Evolutionary conservation across 2,888 invertebrate species (phyloP), one percentile per base, ranked within the genome.

Genomic region (Drosophila setosimentum): DNA sequence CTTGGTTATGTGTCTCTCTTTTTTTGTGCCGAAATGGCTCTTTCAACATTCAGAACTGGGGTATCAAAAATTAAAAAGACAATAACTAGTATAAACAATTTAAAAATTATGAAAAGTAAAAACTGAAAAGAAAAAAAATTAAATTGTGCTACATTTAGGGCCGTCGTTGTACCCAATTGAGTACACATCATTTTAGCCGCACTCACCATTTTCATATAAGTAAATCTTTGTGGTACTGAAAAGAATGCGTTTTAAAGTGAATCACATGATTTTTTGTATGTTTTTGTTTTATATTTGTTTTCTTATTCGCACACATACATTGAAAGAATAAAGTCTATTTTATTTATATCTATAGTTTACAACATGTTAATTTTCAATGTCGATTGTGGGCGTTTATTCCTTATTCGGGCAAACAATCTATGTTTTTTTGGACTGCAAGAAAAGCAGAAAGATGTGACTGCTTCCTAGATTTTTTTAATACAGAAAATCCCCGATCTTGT

Each of bases 321-420:
- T 13, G 13, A 3, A 3, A 21, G 13, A 13, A 21, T 13, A 29
- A 2, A 29, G 2, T n/a, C 7, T 24, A 5, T 35, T 7, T n/a
- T 29, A n/a, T 6, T 16, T 5, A 21, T 35, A n/a, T 2, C 18
- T 1, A 24, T 11, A 13, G 18, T 27, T 21, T 11, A 30, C 30
- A 13, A n/a, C 2, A 32, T 32, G 40, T 3, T 32, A 4, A 42
- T 57, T 40, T 27, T 21, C n/a, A 30, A 11, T 5, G 48, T 18
- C 21, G 3, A 13, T 10, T 24, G 51, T 54, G 10, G n/a, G 54
- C 33, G 49, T 54, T n/a, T 33, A 10, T 37, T 55, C 59, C 35
- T 1, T 29, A 63, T 42, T 24, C 4, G 58, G 72, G 0, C 16
- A 27, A 13, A 24, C 54, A 30, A 21, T 21, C 18, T 10, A 13